Evolutionary conservation across 2,888 invertebrate genomes (phyloP).

Genomic region (Apocheima hispidaria): DNA sequence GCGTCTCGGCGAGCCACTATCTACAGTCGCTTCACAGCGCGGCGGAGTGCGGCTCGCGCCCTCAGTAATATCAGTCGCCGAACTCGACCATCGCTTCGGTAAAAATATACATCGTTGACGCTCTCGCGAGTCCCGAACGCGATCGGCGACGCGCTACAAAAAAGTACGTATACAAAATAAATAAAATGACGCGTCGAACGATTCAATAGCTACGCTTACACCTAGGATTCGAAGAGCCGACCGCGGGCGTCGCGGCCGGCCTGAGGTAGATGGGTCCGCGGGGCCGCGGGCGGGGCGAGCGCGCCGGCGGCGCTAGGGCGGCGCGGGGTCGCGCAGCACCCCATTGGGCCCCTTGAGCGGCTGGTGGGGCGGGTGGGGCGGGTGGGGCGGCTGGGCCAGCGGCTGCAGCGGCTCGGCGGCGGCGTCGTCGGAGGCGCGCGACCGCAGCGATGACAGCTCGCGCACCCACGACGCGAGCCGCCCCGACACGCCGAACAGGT

Average conservation of each 20-base stretch:
- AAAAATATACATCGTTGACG: constrained; percentile 49
- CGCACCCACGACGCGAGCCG: constrained; percentile 83
- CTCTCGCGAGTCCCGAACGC: constrained; percentile 33
- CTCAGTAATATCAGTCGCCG: constrained; percentile 45
- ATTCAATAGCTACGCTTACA: constrained; percentile 77
- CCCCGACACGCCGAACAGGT: constrained; percentile 83
- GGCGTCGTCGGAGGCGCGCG: constrained; percentile 72
- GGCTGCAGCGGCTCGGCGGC: constrained; percentile 66
- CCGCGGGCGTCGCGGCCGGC: constrained; percentile 55
- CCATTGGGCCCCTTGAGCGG: constrained; percentile 62
- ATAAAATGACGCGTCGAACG: constrained; percentile 64
- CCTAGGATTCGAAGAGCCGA: constrained; percentile 79
- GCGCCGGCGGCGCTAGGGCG: constrained; percentile 38
- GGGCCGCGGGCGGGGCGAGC: constrained; percentile 20
- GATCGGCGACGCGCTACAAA: constrained; percentile 35
- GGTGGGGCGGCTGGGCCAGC: constrained; percentile 40
- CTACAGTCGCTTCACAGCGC: constrained; percentile 36
- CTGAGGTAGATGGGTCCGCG: constrained; percentile 68
- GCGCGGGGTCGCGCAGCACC: constrained; percentile 54
- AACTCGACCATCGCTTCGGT: constrained; percentile 42
- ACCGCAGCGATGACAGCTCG: constrained; percentile 78
- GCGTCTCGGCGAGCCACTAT: constrained; percentile 39
- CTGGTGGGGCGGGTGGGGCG: constrained; percentile 31
- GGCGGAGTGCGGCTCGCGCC: constrained; percentile 25
- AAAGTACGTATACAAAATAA: constrained; percentile 57